phyloP scores from a whole-genome alignment of 2,888 invertebrate genomes.

The Cremastobaeus sp. region DNA sequence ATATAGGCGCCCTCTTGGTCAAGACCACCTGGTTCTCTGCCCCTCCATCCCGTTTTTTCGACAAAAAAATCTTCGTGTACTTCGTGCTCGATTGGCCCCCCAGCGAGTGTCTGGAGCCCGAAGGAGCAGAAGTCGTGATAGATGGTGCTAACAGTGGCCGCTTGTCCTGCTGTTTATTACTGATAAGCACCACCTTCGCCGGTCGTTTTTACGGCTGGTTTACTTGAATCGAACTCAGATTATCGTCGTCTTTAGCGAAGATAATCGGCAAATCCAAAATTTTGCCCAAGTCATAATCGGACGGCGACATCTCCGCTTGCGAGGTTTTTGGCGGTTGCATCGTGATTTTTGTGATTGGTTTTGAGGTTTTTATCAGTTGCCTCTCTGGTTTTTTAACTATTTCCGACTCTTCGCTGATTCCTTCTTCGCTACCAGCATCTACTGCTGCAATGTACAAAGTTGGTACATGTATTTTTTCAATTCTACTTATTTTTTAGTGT shows the following conservation, averaged over 20 bases:
- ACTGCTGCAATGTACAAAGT: no score
- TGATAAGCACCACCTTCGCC: constrained; percentile 73
- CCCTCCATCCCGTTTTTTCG: constrained; percentile 73
- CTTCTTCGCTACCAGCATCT: constrained; percentile 1
- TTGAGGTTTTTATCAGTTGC: constrained; percentile 64
- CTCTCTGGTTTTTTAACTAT: constrained; percentile 59
- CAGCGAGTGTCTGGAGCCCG: constrained; percentile 47
- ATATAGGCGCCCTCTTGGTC: constrained; percentile 67
- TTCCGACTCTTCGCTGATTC: constrained; percentile 28
- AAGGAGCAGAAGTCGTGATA: constrained; percentile 61
- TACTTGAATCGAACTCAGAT: constrained; percentile 67
- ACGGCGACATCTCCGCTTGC: constrained; percentile 22
- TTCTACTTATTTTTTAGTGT: no score
- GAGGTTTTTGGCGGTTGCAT: constrained; percentile 65
- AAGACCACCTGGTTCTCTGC: constrained; percentile 67
- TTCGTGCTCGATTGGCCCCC: constrained; percentile 72
- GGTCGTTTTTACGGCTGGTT: constrained; percentile 55
- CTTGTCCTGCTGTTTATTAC: constrained; percentile 72
- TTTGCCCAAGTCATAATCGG: constrained; percentile 77
- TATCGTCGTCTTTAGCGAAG: constrained; percentile 82
- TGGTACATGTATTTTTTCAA: no score
- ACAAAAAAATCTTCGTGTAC: constrained; percentile 80
- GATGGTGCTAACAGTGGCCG: constrained; percentile 61
- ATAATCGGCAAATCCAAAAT: constrained; percentile 84
- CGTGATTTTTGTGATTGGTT: constrained; percentile 71